Evolutionary conservation across 2,888 invertebrate genomes (phyloP).

Genomic region (Sphaerophoria rueppellii): DNA sequence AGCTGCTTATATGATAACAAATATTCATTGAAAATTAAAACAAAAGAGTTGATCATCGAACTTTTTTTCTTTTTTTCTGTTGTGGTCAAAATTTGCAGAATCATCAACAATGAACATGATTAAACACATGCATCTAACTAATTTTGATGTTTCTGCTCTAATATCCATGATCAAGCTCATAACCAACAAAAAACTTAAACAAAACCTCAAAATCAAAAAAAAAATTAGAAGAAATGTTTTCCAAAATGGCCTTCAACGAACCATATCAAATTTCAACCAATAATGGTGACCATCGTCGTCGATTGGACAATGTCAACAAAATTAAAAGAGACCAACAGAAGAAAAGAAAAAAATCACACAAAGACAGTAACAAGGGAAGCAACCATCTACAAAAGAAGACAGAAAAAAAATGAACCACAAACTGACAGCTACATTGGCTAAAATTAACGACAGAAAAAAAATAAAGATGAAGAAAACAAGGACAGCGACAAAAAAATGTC

Average conservation of each 20-base stretch:
- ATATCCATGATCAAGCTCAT: constrained; percentile 28
- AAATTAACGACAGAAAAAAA: constrained; percentile 20
- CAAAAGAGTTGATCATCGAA: constrained; percentile 10
- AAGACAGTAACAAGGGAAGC: constrained; percentile 26
- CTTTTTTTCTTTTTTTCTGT: background rate
- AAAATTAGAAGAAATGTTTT: constrained; percentile 10
- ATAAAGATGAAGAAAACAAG: constrained; percentile 16
- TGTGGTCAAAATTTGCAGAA: constrained; percentile 27
- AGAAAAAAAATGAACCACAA: constrained; percentile 62
- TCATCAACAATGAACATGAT: constrained; percentile 41
- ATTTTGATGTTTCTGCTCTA: constrained; percentile 58
- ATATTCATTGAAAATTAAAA: background rate
- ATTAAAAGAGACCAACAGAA: constrained; percentile 38
- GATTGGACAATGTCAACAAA: constrained; percentile 70
- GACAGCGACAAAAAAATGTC: constrained; percentile 37
- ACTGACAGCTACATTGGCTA: constrained; percentile 72
- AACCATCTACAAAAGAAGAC: background rate
- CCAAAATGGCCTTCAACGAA: constrained; percentile 71
- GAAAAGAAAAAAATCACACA: constrained; percentile 34
- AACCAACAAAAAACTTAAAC: background rate
- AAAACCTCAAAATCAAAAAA: background rate
- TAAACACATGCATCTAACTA: constrained; percentile 66
- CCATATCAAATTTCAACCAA: constrained; percentile 73
- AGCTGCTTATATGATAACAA: too few species aligned
- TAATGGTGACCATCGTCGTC: constrained; percentile 68